Percentiles rank a stretch among this genome's conserved stretches.
These are phyloP conservation scores for Schlechtendalia chinensis DNA, from an alignment of 1,140 invertebrate species.

Conservation along the genomic window DNA sequence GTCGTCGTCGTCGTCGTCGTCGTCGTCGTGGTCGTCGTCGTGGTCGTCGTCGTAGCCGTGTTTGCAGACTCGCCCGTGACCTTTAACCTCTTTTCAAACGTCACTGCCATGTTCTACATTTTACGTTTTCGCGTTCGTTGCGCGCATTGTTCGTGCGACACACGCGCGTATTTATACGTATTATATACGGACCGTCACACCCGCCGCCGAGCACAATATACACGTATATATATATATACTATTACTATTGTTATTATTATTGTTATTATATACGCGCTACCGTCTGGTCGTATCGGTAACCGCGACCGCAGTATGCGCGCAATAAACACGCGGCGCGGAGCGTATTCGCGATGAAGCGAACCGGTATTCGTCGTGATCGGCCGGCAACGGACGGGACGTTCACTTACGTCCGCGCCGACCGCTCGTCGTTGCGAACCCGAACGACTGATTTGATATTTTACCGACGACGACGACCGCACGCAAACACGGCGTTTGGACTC, in stretches of 20 bases:
- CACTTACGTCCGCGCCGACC: too few species aligned
- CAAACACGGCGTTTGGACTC: too few species aligned
- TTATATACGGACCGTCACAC: constrained; percentile 27
- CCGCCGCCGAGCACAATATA: constrained; percentile 2
- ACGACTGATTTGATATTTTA: too few species aligned
- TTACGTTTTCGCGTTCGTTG: background rate
- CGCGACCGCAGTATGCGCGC: background rate
- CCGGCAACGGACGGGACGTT: background rate
- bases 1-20: too few species aligned
- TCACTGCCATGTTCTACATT: constrained; percentile 38
- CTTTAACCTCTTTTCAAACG: constrained; percentile 47
- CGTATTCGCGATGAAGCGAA: too few species aligned
- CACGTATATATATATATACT: background rate
- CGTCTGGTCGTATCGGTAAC: background rate
- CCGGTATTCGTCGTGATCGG: too few species aligned
- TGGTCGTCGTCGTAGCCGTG: background rate
- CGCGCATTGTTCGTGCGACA: constrained; percentile 18
- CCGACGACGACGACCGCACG: too few species aligned
- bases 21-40: constrained; percentile 21
- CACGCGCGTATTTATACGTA: constrained; percentile 15
- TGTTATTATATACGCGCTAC: too few species aligned
- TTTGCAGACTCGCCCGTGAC: constrained; percentile 4
- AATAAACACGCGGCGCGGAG: too few species aligned
- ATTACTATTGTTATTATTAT: too few species aligned
- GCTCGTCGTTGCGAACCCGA: too few species aligned